Conservation (phyloP, 2,797 vertebrate species). For the Myotis daubentonii region DNA sequence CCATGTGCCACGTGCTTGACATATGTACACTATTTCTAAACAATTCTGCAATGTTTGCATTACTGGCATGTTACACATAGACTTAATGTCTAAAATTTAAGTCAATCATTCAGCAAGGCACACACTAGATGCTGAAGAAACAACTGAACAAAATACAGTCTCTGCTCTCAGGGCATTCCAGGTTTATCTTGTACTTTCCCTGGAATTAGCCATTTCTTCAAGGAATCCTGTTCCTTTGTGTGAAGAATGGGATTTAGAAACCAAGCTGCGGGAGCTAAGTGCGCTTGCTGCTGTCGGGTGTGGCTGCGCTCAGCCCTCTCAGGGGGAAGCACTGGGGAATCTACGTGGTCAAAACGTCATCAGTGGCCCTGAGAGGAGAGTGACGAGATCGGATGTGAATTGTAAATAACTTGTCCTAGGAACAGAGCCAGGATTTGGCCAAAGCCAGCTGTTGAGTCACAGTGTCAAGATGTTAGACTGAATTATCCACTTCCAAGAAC, state of each 20-base stretch:
- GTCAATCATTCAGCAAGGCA: not conserved
- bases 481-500: not conserved
- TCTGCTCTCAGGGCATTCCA: not conserved
- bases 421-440: not conserved
- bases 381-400: not conserved
- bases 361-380: not conserved
- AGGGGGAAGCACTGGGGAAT: not conserved
- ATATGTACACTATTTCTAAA: not conserved
- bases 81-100: not conserved
- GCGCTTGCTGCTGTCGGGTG: not conserved
- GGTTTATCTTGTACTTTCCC: not conserved
- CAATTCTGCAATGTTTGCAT: not conserved
- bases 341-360: not conserved
- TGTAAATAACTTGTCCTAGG: not conserved
- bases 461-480: not conserved
- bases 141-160: not conserved
- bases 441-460: not conserved
- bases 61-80: not conserved
- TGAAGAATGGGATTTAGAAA: not conserved
- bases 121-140: not conserved
- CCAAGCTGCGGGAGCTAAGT: not conserved
- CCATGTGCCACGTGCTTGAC: rapidly evolving
- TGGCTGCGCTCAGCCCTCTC: not conserved
- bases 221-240: not conserved
- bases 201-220: not conserved